Conservation (phyloP, 2,888 invertebrate genomes). For the Orthosia gracilis region DNA sequence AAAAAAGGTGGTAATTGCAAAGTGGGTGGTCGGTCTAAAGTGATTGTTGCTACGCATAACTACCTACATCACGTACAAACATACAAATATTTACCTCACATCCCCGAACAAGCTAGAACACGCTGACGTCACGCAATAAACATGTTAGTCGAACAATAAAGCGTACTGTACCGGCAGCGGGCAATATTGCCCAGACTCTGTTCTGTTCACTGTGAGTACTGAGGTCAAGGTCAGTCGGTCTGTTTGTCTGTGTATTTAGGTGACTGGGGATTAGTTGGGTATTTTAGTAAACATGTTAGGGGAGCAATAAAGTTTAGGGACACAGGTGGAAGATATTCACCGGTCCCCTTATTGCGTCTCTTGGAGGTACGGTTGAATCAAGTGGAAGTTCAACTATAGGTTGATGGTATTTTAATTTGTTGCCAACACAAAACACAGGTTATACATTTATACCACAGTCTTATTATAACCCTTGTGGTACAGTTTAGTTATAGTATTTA, state of each 20-base stretch:
- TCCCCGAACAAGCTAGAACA: conserved; percentile 1
- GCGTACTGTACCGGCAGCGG: conserved; percentile 36
- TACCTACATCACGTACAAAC: background rate
- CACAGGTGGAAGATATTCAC: no score
- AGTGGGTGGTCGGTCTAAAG: no score
- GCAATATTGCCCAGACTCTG: conserved; percentile 34
- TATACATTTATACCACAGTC: no score
- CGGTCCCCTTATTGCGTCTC: no score
- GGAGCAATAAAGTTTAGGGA: conserved; percentile 41
- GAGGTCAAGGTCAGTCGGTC: conserved; percentile 38
- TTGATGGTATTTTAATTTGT: no score
- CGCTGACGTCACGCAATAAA: conserved; percentile 39
- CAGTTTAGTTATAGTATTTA: no score
- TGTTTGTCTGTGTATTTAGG: conserved; percentile 29
- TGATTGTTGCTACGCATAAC: no score
- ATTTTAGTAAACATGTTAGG: conserved; percentile 35
- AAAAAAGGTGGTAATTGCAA: no score
- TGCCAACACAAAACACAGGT: no score
- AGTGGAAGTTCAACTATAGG: no score
- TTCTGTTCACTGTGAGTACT: conserved; percentile 15
- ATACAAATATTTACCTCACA: background rate
- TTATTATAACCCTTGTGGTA: no score
- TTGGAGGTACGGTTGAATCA: no score
- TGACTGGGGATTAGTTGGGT: background rate
- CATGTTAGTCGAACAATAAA: conserved; percentile 42